Conservation (phyloP, 1,140 invertebrate species). For the Cotesia glomerata region DNA sequence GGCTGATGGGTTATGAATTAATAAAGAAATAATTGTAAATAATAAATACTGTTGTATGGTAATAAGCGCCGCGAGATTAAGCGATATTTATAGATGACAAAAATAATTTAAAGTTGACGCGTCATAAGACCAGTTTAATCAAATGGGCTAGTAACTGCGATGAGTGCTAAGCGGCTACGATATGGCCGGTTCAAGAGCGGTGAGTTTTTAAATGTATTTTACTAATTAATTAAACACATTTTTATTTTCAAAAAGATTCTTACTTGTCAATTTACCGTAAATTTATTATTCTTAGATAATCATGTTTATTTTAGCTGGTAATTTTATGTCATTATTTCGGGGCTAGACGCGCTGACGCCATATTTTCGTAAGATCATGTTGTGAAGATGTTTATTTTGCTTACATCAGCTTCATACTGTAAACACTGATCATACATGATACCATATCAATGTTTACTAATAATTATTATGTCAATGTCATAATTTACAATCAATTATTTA, state of each 20-base stretch:
- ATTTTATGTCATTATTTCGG: too few relatives aligned
- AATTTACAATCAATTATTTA: not conserved
- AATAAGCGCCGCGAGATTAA: not conserved
- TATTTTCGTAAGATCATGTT: not conserved
- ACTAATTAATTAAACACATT: not conserved
- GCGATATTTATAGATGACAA: not conserved
- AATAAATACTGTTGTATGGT: not conserved
- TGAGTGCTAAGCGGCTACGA: not conserved
- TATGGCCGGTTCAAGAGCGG: slow-evolving; percentile 4
- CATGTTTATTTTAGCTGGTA: too few relatives aligned
- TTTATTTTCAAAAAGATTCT: too few relatives aligned
- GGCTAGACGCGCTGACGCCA: not conserved
- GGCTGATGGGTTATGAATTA: not conserved
- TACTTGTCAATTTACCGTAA: too few relatives aligned
- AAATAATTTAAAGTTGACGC: not conserved
- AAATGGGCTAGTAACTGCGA: slow-evolving; percentile 6
- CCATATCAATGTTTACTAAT: not conserved
- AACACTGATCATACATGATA: not conserved
- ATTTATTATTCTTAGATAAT: too few relatives aligned
- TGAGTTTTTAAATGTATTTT: not conserved
- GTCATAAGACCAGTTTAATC: not conserved
- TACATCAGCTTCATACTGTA: not conserved
- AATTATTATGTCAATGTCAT: not conserved
- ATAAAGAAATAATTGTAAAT: not conserved
- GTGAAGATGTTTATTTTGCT: not conserved